A percentile compares a stretch with the other conserved stretches of the same genome.
Conservation (phyloP, 2,113 vertebrate genomes). For the Cyrtonyx montezumae region DNA sequence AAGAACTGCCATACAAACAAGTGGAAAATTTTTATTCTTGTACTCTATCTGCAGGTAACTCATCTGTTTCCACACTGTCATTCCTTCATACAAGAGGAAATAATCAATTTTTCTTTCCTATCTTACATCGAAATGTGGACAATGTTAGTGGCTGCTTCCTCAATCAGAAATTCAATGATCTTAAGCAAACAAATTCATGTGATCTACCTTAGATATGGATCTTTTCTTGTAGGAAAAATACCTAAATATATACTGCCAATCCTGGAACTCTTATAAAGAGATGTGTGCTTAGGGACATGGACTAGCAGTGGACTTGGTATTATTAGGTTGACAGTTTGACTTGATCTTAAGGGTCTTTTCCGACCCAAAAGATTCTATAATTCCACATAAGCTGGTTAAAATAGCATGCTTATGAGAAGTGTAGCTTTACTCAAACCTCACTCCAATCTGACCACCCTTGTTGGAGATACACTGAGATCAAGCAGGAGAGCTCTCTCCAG, state of each 20-base stretch:
- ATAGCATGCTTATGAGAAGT: not conserved
- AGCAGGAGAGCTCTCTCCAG: not conserved
- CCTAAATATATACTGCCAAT: not conserved
- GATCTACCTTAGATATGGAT: not conserved
- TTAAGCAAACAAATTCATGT: not conserved
- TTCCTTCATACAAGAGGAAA: not conserved
- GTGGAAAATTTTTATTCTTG: not conserved
- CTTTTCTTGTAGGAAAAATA: not conserved
- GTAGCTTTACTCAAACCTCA: not conserved
- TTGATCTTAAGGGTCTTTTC: not conserved
- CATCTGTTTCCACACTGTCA: not conserved
- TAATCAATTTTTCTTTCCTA: not conserved
- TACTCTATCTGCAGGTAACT: not conserved
- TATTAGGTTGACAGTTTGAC: not conserved
- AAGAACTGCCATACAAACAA: not conserved
- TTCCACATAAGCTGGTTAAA: not conserved
- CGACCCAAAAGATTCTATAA: not conserved
- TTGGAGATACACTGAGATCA: not conserved
- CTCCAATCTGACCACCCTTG: not conserved
- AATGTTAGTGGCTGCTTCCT: not conserved
- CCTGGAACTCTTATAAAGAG: not conserved
- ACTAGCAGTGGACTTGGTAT: not conserved
- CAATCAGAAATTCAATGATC: not conserved
- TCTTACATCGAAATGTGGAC: not conserved
- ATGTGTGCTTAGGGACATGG: not conserved